A percentile compares a stretch with the other conserved stretches of the same genome.
These are phyloP conservation scores for Bufo bufo DNA, from an alignment of 2,113 vertebrate genomes.

Conservation along the genomic window DNA sequence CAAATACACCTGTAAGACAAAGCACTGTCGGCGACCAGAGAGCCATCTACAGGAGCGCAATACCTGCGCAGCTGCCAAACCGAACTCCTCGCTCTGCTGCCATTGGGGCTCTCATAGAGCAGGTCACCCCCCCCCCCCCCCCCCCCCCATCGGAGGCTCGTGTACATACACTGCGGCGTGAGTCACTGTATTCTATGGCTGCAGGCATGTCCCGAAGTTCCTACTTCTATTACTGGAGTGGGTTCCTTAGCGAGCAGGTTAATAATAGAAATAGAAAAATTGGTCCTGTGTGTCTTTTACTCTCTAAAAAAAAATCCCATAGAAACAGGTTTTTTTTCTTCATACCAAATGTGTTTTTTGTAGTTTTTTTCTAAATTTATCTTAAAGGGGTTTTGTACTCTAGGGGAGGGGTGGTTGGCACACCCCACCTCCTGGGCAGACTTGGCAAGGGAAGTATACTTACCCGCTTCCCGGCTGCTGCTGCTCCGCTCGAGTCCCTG, in stretches of 20 bases:
- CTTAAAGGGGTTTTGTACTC: no score
- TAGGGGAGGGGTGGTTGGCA: no score
- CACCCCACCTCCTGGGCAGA: no score
- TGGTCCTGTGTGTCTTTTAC: no score
- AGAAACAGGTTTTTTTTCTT: no score
- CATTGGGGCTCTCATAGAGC: neutral
- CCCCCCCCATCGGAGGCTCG: neutral
- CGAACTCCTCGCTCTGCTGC: slow-evolving; percentile 17
- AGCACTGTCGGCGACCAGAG: neutral
- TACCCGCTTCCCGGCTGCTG: no score
- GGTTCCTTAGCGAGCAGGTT: neutral
- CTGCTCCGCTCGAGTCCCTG: no score
- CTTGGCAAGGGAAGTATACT: no score
- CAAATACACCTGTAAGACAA: neutral
- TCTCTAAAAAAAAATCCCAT: no score
- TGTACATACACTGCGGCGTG: neutral
- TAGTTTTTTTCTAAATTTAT: no score
- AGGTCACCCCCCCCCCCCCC: neutral
- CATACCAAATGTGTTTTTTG: no score
- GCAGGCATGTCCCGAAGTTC: neutral
- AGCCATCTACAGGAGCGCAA: neutral
- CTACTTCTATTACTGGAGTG: neutral
- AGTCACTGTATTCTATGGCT: neutral
- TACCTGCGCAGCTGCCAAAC: slow-evolving; percentile 7
- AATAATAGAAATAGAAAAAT: neutral